A percentile compares a stretch with the other conserved stretches of the same genome.
phyloP scores from a whole-genome alignment of 2,113 vertebrate species.

The Xiphorhynchus elegans region DNA sequence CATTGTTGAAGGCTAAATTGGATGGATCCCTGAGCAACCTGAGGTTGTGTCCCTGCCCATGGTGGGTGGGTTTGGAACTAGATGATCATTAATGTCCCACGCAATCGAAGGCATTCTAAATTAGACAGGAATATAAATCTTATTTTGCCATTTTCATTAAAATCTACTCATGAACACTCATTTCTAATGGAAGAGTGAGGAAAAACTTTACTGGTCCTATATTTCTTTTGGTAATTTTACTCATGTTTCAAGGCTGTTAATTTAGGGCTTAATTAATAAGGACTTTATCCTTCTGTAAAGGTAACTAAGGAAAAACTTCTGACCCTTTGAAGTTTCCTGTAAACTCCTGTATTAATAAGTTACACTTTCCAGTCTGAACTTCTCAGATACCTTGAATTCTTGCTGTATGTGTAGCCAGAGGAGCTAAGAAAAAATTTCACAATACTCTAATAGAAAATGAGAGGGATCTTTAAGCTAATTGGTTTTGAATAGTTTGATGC shows the following conservation, averaged over 20 bases:
- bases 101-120: not conserved
- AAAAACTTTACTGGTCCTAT: not conserved
- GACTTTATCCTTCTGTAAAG: not conserved
- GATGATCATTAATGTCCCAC: not conserved
- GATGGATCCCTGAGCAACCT: accelerated
- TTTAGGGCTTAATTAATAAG: not conserved
- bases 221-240: not conserved
- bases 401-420: not conserved
- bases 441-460: not conserved
- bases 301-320: not conserved
- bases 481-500: not conserved
- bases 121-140: not conserved
- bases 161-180: accelerated
- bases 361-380: not conserved
- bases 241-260: not conserved
- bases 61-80: not conserved
- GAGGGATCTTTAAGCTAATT: not conserved
- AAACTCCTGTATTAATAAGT: not conserved
- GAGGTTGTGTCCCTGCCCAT: not conserved
- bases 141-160: not conserved
- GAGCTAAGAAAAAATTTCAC: not conserved
- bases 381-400: not conserved
- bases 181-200: not conserved
- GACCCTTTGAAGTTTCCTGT: not conserved
- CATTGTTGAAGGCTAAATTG: not conserved